phyloP scores from a whole-genome alignment of 2,797 vertebrate genomes.

The Cryptoprocta ferox region DNA sequence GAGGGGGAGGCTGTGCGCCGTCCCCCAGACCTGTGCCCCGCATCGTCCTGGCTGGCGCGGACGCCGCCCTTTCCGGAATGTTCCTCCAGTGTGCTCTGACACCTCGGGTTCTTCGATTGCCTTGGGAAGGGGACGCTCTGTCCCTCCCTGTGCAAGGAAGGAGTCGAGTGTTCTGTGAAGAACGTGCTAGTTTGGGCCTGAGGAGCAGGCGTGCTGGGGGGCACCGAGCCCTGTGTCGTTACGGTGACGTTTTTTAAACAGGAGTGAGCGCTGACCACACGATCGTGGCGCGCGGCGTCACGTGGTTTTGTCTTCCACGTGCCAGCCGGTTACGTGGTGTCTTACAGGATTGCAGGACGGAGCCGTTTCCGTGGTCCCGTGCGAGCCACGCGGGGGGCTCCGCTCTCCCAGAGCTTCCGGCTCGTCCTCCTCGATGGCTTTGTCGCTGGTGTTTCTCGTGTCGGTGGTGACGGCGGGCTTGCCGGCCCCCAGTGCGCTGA shows the following conservation, averaged over 20 bases:
- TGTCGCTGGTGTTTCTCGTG: rapidly evolving
- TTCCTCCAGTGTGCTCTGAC: rapidly evolving
- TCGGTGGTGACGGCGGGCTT: neutral
- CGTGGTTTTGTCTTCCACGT: too few relatives aligned
- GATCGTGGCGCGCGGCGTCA: too few relatives aligned
- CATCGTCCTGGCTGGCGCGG: rapidly evolving
- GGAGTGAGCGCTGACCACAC: too few relatives aligned
- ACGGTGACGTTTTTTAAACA: rapidly evolving
- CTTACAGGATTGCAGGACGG: rapidly evolving
- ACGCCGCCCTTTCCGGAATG: neutral
- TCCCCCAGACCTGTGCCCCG: neutral
- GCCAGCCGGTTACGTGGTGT: rapidly evolving
- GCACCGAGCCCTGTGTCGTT: too few relatives aligned
- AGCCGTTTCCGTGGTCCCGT: neutral
- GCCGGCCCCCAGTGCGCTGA: too few relatives aligned
- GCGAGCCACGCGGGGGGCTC: rapidly evolving
- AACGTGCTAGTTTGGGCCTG: neutral
- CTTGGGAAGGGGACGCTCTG: neutral
- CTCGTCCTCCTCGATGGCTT: rapidly evolving
- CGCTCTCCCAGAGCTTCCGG: too few relatives aligned
- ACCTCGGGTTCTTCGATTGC: neutral
- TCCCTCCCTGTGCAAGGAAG: neutral
- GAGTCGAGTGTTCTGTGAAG: rapidly evolving
- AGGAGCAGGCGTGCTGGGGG: neutral
- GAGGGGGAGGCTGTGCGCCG: neutral